Conservation (phyloP, 2,888 invertebrate genomes). For the Seira ritae region DNA sequence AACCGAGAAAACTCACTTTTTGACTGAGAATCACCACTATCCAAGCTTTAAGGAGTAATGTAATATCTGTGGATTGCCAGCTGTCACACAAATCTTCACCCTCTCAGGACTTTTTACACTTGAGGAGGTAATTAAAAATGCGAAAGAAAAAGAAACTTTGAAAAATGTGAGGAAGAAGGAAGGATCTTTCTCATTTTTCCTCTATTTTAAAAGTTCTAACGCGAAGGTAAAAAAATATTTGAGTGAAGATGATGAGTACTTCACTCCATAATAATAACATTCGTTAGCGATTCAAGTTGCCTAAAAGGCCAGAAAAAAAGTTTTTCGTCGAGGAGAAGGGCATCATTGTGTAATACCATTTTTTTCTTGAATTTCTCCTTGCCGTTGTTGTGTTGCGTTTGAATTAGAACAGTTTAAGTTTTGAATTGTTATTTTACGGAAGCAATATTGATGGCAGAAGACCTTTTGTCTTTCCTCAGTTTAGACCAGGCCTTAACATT, state of each 20-base stretch:
- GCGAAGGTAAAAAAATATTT: no score
- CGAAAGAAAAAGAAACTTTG: constrained; percentile 51
- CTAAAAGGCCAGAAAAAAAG: not conserved
- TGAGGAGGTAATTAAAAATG: constrained; percentile 59
- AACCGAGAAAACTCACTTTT: constrained; percentile 2
- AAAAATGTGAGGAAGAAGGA: constrained; percentile 16
- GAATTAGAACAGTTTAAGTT: no score
- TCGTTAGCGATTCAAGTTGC: not conserved
- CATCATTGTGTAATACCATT: no score
- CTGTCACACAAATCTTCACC: constrained; percentile 63
- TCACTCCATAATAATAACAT: not conserved
- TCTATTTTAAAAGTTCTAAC: no score
- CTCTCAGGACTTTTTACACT: constrained; percentile 47
- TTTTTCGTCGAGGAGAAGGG: no score
- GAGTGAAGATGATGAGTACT: no score
- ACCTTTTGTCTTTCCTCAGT: constrained; percentile 5
- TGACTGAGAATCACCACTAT: not conserved
- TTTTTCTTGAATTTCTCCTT: no score
- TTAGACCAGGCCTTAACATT: not conserved
- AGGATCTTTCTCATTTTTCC: constrained; percentile 34
- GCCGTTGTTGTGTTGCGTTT: no score
- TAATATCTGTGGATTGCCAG: constrained; percentile 26
- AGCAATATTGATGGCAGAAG: not conserved
- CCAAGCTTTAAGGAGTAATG: not conserved
- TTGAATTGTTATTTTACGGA: no score